A percentile compares a stretch with the other conserved stretches of the same genome.
phyloP scores from a whole-genome alignment of 2,797 vertebrate species.

The Scolopax rusticola region DNA sequence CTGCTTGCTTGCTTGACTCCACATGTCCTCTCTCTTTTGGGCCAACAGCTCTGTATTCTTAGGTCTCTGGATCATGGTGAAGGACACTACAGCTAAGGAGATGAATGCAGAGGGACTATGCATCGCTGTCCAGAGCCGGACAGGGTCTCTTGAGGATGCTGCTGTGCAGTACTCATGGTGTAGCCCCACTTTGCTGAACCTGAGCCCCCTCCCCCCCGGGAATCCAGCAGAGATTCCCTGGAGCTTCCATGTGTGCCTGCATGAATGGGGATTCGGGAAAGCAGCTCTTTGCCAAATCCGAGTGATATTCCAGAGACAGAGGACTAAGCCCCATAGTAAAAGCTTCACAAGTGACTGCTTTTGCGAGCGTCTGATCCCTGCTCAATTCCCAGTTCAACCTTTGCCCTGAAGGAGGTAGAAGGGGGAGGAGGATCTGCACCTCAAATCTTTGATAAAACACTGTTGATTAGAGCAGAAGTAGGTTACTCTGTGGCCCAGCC shows the following conservation, averaged over 20 bases:
- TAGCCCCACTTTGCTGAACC: background rate
- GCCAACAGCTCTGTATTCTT: background rate
- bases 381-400: background rate
- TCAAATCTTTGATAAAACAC: background rate
- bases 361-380: background rate
- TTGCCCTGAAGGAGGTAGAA: background rate
- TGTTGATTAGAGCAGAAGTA: background rate
- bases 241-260: background rate
- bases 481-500: background rate
- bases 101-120: background rate
- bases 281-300: background rate
- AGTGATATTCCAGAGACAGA: background rate
- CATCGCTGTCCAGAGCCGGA: background rate
- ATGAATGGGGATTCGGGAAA: background rate
- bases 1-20: background rate
- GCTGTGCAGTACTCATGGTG: background rate
- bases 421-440: background rate
- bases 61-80: background rate
- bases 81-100: background rate
- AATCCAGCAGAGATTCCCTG: background rate
- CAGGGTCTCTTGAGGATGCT: background rate
- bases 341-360: background rate
- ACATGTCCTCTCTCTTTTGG: background rate
- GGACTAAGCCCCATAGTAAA: background rate
- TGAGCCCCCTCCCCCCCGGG: background rate